Evolutionary conservation across 2,888 invertebrate species (phyloP), one percentile per base, ranked within the genome.

Genomic region (Apamea epomidion): DNA sequence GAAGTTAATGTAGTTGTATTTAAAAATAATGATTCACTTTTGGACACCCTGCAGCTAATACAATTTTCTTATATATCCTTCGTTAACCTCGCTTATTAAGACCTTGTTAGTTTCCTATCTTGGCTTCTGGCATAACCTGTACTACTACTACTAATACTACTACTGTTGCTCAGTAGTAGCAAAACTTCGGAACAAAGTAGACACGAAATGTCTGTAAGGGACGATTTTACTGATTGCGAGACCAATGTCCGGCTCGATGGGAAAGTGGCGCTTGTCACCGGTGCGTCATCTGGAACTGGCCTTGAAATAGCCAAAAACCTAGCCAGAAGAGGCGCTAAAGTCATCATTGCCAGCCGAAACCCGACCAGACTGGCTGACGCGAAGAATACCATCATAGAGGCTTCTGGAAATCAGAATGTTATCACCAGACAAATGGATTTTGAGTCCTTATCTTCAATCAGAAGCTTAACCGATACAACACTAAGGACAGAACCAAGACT

Each of bases 381-480:
- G 0, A 92, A 80, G 73, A 82, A 91, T 4, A 80, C 79, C 3
- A 94, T 96, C 29, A 83, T 92, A 2, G 42, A 91, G 68, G 84
- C 91, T 7, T 89, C 94, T 0, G 93, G 93, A 29, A 92, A 93
- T 72, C 42, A 74, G 1, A 91, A 94, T 71, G 88, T 96, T 32
- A 85, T 92, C 2, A 29, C 92, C 1, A 95, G 95, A 89, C 92
- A 94, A 58, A 90, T 98, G 88, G 97, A 98, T 88, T 95, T 97
- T 25, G 94, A 95, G 78, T 97, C 97, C 0, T 92, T 98, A 42
- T 88, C 92, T 3, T 97, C 97, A 0, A 94, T 98, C 48, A 94
- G 98, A 86, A 94, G 94, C 60, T 98, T 98, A 91, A 98, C 97
- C 0, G 93, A 96, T 67, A 97, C 97, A 54, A 96, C 98, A 10